Percentiles rank a stretch among this genome's conserved stretches.
Evolutionary conservation across 2,113 vertebrate species (phyloP).

Genomic region (Scytalopus superciliaris): DNA sequence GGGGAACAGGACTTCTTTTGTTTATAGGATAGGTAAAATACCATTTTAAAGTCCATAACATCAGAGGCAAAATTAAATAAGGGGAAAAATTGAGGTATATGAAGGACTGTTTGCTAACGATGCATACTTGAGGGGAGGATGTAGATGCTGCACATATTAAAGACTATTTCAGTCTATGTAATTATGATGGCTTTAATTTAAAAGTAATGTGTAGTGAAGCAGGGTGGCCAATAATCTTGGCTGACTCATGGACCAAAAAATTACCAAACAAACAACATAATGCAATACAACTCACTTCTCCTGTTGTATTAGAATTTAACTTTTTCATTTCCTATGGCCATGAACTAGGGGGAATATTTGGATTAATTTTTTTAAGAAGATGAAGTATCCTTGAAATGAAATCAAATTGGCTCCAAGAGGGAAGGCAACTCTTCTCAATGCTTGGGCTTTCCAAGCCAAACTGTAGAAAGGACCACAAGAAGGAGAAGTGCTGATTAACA

Average conservation of each 20-base stretch:
- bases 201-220: neutral
- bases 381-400: neutral
- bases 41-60: neutral
- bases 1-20: neutral
- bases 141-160: neutral
- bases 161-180: neutral
- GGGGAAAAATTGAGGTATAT: neutral
- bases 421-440: neutral
- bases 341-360: neutral
- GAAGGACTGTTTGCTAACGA: neutral
- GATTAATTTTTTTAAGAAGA: neutral
- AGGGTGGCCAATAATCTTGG: neutral
- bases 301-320: neutral
- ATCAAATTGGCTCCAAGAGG: neutral
- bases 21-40: neutral
- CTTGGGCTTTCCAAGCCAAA: neutral
- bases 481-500: neutral
- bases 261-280: neutral
- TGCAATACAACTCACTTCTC: neutral
- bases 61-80: neutral
- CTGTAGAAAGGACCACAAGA: neutral
- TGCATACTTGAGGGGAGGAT: neutral
- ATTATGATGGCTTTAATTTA: constrained; percentile 21
- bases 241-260: neutral
- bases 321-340: neutral